phyloP scores from a whole-genome alignment of 2,113 vertebrate species.

The Balaeniceps rex region DNA sequence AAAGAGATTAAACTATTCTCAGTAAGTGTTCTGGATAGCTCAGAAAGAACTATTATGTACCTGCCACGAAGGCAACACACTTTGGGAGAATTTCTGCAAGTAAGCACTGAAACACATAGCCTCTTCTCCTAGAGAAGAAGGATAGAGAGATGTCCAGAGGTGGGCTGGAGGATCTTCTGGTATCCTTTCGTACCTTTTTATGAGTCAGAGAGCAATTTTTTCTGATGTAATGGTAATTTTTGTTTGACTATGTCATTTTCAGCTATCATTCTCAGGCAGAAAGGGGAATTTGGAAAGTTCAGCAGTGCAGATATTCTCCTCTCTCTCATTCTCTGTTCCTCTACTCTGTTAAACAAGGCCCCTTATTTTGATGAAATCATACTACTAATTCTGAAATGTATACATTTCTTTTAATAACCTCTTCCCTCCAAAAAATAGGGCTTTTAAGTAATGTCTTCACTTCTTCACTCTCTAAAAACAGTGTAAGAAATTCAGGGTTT shows the following conservation, averaged over 20 bases:
- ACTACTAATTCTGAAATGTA: neutral
- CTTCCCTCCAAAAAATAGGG: neutral
- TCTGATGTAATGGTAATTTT: neutral
- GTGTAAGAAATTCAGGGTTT: neutral
- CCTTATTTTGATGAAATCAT: neutral
- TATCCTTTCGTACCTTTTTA: neutral
- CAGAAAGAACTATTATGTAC: neutral
- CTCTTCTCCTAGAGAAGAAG: neutral
- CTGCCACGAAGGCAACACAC: neutral
- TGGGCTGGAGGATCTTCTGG: neutral
- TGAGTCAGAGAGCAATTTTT: neutral
- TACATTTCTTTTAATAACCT: neutral
- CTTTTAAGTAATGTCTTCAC: neutral
- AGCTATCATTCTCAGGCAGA: neutral
- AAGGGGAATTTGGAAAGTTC: neutral
- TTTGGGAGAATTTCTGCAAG: neutral
- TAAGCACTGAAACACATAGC: neutral
- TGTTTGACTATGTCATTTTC: neutral
- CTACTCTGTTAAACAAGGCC: neutral
- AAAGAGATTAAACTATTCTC: neutral
- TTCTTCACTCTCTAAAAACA: neutral
- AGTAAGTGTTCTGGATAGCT: neutral
- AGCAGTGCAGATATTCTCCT: neutral
- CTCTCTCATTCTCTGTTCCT: neutral
- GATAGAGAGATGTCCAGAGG: neutral